Conservation (phyloP, 2,113 vertebrate species). For the Dasyornis broadbenti region DNA sequence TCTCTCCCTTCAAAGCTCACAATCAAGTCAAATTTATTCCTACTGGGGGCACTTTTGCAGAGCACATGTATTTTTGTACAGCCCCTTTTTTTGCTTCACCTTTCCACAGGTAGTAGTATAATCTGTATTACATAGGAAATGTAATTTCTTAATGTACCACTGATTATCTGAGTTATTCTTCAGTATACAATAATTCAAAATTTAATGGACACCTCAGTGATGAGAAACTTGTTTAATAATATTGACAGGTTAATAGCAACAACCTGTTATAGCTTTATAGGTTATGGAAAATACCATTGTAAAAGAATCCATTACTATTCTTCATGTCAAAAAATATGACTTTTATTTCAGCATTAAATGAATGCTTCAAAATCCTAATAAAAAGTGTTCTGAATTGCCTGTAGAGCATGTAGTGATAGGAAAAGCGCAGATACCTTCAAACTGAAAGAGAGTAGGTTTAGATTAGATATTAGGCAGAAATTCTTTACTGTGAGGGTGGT, state of each 20-base stretch:
- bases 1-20: not conserved
- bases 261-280: not conserved
- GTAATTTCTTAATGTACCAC: not conserved
- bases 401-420: not conserved
- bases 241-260: not conserved
- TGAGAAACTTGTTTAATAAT: not conserved
- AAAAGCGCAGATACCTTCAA: not conserved
- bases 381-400: not conserved
- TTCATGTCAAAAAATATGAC: not conserved
- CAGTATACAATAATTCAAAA: not conserved
- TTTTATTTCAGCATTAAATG: not conserved
- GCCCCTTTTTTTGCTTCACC: not conserved
- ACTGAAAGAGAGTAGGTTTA: not conserved
- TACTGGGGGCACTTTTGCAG: not conserved
- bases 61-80: not conserved
- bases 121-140: not conserved
- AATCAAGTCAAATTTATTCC: not conserved
- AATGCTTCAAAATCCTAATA: not conserved
- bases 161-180: not conserved
- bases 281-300: not conserved
- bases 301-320: not conserved
- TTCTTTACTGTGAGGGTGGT: not conserved
- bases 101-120: not conserved
- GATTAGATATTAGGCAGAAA: not conserved
- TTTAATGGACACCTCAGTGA: not conserved